Percentiles rank a stretch among this genome's conserved stretches.
phyloP scores from a whole-genome alignment of 2,888 invertebrate species.

The Trisateles emortualis region DNA sequence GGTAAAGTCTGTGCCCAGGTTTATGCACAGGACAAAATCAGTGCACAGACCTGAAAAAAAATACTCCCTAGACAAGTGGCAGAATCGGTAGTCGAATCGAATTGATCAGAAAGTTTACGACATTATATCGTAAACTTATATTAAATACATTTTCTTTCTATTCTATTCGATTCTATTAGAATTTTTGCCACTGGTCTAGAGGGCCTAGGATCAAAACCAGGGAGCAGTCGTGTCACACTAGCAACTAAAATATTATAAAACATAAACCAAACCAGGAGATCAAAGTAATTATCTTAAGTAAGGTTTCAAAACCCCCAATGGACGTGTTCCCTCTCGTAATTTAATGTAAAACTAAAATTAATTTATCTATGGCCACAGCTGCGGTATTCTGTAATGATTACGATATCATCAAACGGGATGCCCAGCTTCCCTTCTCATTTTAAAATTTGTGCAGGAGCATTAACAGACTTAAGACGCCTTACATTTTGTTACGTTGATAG shows the following conservation, averaged over 20 bases:
- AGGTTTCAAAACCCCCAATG: neutral
- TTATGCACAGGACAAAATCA: no score
- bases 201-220: no score
- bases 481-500: slow-evolving; percentile 13
- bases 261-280: neutral
- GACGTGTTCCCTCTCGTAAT: neutral
- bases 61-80: no score
- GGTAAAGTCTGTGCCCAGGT: no score
- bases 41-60: no score
- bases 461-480: slow-evolving; percentile 27
- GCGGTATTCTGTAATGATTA: slow-evolving; percentile 18
- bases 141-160: no score
- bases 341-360: slow-evolving; percentile 2
- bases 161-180: no score
- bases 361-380: slow-evolving; percentile 3
- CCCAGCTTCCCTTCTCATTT: slow-evolving; percentile 10
- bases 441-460: slow-evolving; percentile 28
- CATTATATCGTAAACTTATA: no score
- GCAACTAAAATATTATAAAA: neutral
- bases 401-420: slow-evolving; percentile 15
- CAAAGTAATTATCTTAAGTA: slow-evolving; percentile 1
- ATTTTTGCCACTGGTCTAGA: no score
- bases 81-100: no score
- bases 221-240: no score
- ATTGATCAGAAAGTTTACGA: no score